phyloP scores from a whole-genome alignment of 2,888 invertebrate species.

The Drosophila lacicola region DNA sequence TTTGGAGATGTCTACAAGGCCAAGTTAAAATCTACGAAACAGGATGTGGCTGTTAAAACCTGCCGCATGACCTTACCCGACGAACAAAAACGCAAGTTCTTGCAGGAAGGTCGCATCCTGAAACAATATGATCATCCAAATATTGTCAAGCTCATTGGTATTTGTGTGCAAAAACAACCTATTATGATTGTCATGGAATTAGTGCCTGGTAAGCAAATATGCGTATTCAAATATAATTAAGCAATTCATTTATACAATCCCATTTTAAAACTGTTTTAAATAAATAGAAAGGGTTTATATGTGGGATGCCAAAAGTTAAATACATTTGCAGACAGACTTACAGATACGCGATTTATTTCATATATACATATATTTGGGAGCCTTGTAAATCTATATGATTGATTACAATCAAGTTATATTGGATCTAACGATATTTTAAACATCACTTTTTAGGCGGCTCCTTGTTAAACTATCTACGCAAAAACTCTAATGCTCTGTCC shows the following conservation, averaged over 20 bases:
- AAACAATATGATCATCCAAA: constrained; percentile 99
- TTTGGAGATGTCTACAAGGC: constrained; percentile 99
- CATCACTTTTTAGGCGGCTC: constrained; percentile 90
- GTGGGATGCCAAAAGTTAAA: too few relatives aligned
- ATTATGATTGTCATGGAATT: constrained; percentile 99
- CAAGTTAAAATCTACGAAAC: constrained; percentile 91
- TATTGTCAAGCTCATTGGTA: constrained; percentile 97
- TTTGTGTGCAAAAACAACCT: constrained; percentile 98
- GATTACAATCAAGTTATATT: neutral
- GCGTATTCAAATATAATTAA: too few relatives aligned
- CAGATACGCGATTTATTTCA: too few relatives aligned
- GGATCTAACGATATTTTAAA: neutral
- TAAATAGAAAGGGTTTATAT: too few relatives aligned
- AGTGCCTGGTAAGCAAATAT: constrained; percentile 87
- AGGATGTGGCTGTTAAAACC: constrained; percentile 97
- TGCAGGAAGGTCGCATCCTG: constrained; percentile 97
- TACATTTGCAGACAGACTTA: too few relatives aligned
- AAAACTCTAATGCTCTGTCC: constrained; percentile 89
- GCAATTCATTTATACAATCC: too few relatives aligned
- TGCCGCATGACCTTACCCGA: constrained; percentile 97
- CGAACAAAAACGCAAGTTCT: constrained; percentile 96
- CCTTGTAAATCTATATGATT: too few relatives aligned
- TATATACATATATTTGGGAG: too few relatives aligned
- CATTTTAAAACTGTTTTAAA: too few relatives aligned
- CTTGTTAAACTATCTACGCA: constrained; percentile 93